Evolutionary conservation across 2,113 vertebrate genomes (phyloP).

Genomic region (Dolichallabes microphthalmus): DNA sequence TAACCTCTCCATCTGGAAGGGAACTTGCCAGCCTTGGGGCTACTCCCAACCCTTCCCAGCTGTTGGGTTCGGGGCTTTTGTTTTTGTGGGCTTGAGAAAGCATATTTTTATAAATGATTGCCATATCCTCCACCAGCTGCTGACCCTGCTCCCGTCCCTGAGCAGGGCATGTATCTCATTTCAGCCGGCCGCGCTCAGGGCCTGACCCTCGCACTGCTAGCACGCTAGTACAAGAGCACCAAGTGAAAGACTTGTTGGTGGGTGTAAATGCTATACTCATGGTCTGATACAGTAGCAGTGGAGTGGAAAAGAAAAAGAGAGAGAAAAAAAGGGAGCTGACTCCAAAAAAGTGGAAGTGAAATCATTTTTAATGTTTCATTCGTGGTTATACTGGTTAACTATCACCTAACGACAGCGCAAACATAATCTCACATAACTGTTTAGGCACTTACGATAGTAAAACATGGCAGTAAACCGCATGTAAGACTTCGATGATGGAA

Average conservation of each 20-base stretch:
- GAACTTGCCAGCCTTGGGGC: slow-evolving; percentile 98
- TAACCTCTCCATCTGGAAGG: slow-evolving; percentile 99
- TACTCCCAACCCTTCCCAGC: slow-evolving; percentile 99
- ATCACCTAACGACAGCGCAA: slow-evolving; percentile 1
- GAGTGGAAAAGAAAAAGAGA: neutral
- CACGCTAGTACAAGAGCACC: slow-evolving; percentile 78
- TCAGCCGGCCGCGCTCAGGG: slow-evolving; percentile 74
- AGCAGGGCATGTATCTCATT: slow-evolving; percentile 92
- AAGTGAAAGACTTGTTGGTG: neutral
- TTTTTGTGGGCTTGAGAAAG: slow-evolving; percentile 97
- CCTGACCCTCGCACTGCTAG: slow-evolving; percentile 80
- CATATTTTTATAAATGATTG: slow-evolving; percentile 99
- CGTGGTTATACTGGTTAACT: slow-evolving; percentile 10
- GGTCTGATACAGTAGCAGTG: slow-evolving; percentile 4
- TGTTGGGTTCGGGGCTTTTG: slow-evolving; percentile 90
- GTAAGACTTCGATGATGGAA: neutral
- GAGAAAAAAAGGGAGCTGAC: neutral
- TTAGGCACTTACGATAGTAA: neutral
- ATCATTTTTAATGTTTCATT: neutral
- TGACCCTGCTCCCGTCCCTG: slow-evolving; percentile 91
- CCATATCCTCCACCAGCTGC: slow-evolving; percentile 99
- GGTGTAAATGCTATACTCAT: neutral
- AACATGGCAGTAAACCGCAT: neutral
- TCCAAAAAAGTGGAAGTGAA: neutral
- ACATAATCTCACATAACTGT: slow-evolving; percentile 3